Evolutionary conservation across 2,113 vertebrate species (phyloP).

Genomic region (Elephantulus edwardii): DNA sequence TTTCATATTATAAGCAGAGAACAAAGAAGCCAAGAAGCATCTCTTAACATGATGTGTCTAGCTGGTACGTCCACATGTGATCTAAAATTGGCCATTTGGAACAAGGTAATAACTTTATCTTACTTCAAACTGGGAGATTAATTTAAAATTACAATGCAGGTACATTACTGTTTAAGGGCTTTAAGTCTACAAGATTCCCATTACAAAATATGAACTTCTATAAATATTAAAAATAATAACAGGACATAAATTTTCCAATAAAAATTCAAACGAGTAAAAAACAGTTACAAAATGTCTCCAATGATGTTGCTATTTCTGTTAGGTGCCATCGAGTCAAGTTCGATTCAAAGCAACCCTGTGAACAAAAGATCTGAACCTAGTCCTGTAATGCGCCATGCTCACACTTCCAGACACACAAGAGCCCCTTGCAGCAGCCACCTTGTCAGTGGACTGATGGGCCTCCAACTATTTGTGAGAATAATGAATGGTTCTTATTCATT

Average conservation of each 20-base stretch:
- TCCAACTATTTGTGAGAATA: background rate
- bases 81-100: background rate
- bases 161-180: background rate
- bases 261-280: background rate
- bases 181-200: background rate
- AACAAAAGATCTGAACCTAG: too few relatives aligned
- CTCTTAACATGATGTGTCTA: background rate
- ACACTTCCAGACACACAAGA: too few relatives aligned
- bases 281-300: too few relatives aligned
- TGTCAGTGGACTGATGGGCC: background rate
- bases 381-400: too few relatives aligned
- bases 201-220: too few relatives aligned
- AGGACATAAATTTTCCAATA: background rate
- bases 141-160: conserved; percentile 7
- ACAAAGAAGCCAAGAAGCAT: background rate
- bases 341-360: too few relatives aligned
- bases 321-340: too few relatives aligned
- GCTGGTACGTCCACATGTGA: background rate
- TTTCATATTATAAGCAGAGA: conserved; percentile 32
- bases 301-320: too few relatives aligned
- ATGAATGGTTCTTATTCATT: background rate
- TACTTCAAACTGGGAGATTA: background rate
- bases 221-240: too few relatives aligned
- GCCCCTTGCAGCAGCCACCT: too few relatives aligned
- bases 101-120: background rate